Evolutionary conservation across 1,140 invertebrate species (phyloP).

Genomic region (Zaprionus gabonicus): DNA sequence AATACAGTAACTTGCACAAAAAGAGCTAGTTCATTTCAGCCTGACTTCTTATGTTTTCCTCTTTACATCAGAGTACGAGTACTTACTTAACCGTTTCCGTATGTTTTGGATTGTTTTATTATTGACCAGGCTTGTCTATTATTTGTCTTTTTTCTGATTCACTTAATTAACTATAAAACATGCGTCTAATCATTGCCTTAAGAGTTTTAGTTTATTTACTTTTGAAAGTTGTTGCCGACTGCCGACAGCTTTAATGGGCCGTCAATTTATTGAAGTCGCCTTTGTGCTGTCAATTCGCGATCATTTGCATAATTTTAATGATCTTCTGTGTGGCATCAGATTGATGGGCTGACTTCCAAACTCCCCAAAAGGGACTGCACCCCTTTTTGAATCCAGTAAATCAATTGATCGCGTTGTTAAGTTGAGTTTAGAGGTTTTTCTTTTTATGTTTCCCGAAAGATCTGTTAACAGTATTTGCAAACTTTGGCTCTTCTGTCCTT

Average conservation of each 20-base stretch:
- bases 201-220: constrained; percentile 3
- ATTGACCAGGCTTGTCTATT: constrained; percentile 22
- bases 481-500: constrained; percentile 7
- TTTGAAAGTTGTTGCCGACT: constrained; percentile 31
- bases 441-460: background rate
- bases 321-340: constrained; percentile 1
- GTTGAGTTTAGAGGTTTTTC: background rate
- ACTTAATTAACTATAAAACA: constrained; percentile 27
- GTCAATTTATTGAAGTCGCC: constrained; percentile 27
- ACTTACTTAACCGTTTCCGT: constrained; percentile 11
- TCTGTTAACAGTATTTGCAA: constrained; percentile 15
- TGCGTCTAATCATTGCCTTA: constrained; percentile 17
- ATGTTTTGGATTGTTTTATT: constrained; percentile 15
- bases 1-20: background rate
- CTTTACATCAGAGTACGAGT: constrained; percentile 24
- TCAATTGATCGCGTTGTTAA: background rate
- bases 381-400: background rate
- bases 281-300: constrained; percentile 17
- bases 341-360: background rate
- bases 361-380: constrained; percentile 5
- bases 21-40: background rate
- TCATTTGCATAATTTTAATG: constrained; percentile 21
- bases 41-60: background rate
- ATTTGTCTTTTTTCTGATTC: constrained; percentile 4
- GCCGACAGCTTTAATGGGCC: constrained; percentile 15